These are phyloP conservation scores for Ectemnius continuus DNA, from an alignment of 2,888 invertebrate species.

Conservation along the genomic window DNA sequence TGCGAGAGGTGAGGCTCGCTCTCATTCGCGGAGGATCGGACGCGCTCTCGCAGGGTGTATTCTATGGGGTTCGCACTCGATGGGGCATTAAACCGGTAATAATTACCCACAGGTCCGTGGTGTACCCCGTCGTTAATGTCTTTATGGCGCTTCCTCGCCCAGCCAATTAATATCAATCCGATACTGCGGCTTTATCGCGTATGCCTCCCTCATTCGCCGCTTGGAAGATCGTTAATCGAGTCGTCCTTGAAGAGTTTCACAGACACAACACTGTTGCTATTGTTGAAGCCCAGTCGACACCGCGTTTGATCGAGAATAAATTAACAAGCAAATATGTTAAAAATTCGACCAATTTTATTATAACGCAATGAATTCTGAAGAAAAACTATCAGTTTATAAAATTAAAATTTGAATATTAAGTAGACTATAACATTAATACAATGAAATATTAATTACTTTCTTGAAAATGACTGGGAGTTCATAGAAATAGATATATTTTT, in stretches of 20 bases:
- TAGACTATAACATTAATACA: too few relatives aligned
- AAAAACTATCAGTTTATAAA: too few relatives aligned
- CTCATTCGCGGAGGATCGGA: too few relatives aligned
- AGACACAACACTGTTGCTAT: neutral
- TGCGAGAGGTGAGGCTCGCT: too few relatives aligned
- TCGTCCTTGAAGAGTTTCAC: slow-evolving; percentile 27
- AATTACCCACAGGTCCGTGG: slow-evolving; percentile 57
- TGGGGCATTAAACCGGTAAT: slow-evolving; percentile 62
- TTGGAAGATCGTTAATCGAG: slow-evolving; percentile 48
- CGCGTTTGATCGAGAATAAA: too few relatives aligned
- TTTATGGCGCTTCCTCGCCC: slow-evolving; percentile 59
- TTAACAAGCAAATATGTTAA: too few relatives aligned
- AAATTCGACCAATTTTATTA: too few relatives aligned
- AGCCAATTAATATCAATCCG: slow-evolving; percentile 67
- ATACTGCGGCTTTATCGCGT: slow-evolving; percentile 61
- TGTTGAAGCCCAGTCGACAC: too few relatives aligned
- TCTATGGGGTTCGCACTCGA: slow-evolving; percentile 55
- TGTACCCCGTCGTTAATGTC: slow-evolving; percentile 55
- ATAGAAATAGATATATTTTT: too few relatives aligned
- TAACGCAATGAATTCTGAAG: neutral
- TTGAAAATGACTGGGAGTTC: too few relatives aligned
- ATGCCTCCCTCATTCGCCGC: slow-evolving; percentile 18
- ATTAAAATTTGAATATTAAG: neutral
- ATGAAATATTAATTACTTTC: too few relatives aligned
- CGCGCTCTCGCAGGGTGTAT: slow-evolving; percentile 28